A percentile compares a stretch with the other conserved stretches of the same genome.
These are phyloP conservation scores for Syngnathus acus DNA, from an alignment of 2,797 vertebrate genomes.

Conservation along the genomic window DNA sequence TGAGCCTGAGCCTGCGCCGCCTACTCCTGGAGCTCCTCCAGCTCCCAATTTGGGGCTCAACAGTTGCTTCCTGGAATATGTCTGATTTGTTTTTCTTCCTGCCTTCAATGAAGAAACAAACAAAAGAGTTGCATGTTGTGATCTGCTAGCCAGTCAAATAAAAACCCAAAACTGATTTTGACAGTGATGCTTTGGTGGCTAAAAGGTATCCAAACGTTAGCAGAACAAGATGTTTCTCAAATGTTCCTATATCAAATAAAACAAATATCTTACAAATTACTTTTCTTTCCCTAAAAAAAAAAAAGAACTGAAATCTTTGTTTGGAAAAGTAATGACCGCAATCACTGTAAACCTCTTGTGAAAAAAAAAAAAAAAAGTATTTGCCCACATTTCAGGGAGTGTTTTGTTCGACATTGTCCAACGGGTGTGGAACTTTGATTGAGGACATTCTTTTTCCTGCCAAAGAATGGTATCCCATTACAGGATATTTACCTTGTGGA, in stretches of 20 bases:
- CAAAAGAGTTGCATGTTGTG: background rate
- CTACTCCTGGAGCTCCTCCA: conserved; percentile 10
- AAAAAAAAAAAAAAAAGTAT: conserved; percentile 3
- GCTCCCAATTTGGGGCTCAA: background rate
- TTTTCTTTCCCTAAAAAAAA: background rate
- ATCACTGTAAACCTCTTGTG: background rate
- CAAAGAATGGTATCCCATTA: conserved; percentile 29
- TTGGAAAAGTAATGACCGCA: background rate
- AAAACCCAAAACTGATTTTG: background rate
- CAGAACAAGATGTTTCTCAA: background rate
- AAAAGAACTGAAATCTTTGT: background rate
- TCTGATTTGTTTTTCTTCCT: background rate
- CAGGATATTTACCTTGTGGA: conserved; percentile 11
- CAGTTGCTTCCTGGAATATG: conserved; percentile 15
- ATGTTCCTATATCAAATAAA: too few relatives aligned
- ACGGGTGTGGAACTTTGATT: conserved; percentile 19
- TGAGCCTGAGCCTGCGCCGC: background rate
- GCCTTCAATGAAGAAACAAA: background rate
- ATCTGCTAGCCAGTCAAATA: background rate
- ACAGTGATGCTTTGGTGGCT: background rate
- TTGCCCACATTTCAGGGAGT: background rate
- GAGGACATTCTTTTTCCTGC: background rate
- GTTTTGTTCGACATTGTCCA: conserved; percentile 6
- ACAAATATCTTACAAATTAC: background rate
- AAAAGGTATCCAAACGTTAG: background rate